Percentiles rank a stretch among this genome's conserved stretches.
Conservation (phyloP, 2,888 invertebrate species). For the Tenodera sinensis region DNA sequence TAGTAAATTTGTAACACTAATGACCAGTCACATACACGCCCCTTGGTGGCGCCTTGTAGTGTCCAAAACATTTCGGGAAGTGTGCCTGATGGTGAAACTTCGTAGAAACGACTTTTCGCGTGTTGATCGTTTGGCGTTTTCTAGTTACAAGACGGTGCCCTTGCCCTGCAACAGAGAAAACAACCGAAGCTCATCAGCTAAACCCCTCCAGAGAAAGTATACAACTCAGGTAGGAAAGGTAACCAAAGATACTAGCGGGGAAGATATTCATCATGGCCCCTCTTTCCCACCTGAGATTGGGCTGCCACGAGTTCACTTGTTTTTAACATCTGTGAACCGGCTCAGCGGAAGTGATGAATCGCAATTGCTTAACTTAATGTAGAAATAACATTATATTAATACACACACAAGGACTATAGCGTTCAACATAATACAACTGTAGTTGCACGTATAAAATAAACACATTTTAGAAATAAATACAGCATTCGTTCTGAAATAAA, state of each 20-base stretch:
- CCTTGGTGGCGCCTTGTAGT: not conserved
- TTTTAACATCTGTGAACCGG: not conserved
- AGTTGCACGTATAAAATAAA: too few species aligned
- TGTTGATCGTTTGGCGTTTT: conserved; percentile 11
- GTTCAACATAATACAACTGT: too few species aligned
- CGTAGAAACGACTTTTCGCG: not conserved
- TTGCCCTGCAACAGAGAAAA: not conserved
- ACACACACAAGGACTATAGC: too few species aligned
- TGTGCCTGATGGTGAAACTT: not conserved
- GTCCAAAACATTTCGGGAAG: not conserved
- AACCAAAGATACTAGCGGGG: not conserved
- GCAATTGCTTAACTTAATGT: too few species aligned
- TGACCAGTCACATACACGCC: not conserved
- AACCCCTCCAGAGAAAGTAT: conserved; percentile 6
- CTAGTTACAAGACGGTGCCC: not conserved
- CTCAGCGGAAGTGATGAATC: not conserved
- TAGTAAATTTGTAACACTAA: not conserved
- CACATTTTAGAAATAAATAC: too few species aligned
- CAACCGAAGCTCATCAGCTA: not conserved
- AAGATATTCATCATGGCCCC: conserved; percentile 9
- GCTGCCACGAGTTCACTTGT: not conserved
- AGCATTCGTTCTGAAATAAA: too few species aligned
- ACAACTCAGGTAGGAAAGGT: conserved; percentile 19
- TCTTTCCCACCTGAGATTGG: not conserved
- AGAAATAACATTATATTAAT: too few species aligned